These are phyloP conservation scores for Dolichoris vasculosae DNA, from an alignment of 1,140 invertebrate species.

Conservation along the genomic window DNA sequence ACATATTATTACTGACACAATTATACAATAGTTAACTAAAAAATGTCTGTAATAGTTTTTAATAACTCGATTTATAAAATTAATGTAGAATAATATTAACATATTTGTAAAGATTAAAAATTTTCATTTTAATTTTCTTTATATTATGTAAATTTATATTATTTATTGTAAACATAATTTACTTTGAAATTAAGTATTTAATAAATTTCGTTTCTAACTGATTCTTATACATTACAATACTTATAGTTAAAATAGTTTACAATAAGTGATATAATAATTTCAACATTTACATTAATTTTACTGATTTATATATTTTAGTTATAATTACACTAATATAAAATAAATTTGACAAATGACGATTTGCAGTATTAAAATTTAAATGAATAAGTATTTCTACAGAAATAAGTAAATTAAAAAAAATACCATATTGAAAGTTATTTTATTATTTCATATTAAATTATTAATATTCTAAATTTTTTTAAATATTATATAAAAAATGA, in stretches of 20 bases:
- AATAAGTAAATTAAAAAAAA: constrained; percentile 22
- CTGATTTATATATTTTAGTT: constrained; percentile 34
- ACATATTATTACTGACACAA: constrained; percentile 26
- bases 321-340: constrained; percentile 37
- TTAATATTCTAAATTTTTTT: constrained; percentile 35
- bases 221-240: neutral
- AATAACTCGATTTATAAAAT: constrained; percentile 23
- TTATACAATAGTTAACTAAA: neutral
- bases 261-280: constrained; percentile 26
- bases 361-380: constrained; percentile 10
- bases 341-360: constrained; percentile 20
- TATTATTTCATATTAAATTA: neutral
- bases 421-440: neutral
- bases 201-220: neutral
- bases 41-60: neutral
- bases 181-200: neutral
- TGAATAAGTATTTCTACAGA: constrained; percentile 26
- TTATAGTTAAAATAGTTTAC: neutral
- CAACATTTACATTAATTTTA: constrained; percentile 5
- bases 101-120: neutral
- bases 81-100: constrained; percentile 15
- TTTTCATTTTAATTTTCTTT: neutral
- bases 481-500: constrained; percentile 42
- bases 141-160: neutral
- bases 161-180: constrained; percentile 19